Percentiles rank a stretch among this genome's conserved stretches.
These are phyloP conservation scores for Phylloscopus collybita DNA, from an alignment of 2,797 vertebrate species.

Conservation along the genomic window DNA sequence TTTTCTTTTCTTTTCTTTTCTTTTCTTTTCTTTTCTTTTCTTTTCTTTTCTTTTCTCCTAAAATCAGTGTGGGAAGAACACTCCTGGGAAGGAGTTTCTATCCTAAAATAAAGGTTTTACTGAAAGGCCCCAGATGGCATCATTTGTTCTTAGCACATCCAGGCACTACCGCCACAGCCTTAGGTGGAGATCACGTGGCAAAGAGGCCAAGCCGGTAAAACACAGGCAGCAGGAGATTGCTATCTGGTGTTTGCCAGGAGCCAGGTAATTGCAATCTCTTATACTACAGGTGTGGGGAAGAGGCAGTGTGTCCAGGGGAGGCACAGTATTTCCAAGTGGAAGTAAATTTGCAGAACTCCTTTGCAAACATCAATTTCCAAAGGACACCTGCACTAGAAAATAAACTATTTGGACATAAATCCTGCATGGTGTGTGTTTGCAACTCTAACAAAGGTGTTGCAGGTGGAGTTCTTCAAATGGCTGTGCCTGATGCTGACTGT, in stretches of 20 bases:
- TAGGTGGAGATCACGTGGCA: background rate
- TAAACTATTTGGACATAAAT: background rate
- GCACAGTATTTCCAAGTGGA: background rate
- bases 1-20: too few species aligned
- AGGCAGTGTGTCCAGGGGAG: background rate
- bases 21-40: background rate
- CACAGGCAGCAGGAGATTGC: background rate
- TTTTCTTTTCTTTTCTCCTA: background rate
- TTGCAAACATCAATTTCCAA: background rate
- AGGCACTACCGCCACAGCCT: background rate
- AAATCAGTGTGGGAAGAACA: background rate
- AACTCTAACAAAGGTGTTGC: background rate
- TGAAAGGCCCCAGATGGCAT: background rate
- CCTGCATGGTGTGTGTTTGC: background rate
- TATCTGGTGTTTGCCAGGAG: constrained; percentile 14
- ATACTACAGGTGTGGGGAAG: background rate
- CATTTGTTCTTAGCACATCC: background rate
- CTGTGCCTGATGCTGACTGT: background rate
- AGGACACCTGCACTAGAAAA: background rate
- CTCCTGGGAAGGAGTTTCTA: background rate
- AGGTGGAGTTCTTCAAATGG: background rate
- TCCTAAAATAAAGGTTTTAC: background rate
- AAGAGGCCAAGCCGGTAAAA: background rate
- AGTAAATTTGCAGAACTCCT: background rate
- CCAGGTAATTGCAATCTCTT: background rate